Evolutionary conservation across 2,113 vertebrate genomes (phyloP).

Genomic region (Barnardius zonarius): DNA sequence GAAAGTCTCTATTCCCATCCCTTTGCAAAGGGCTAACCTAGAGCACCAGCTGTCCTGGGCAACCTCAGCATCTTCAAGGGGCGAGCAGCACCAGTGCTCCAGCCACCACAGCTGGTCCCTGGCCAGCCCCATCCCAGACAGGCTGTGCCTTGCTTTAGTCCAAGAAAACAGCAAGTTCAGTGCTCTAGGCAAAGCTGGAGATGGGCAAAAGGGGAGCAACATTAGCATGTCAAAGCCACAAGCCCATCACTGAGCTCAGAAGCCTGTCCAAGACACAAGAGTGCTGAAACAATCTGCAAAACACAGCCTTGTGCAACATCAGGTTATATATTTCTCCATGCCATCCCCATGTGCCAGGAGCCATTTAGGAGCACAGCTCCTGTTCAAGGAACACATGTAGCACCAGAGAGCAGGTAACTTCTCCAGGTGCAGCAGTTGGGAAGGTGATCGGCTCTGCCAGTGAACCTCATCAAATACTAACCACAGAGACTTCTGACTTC

Average conservation of each 20-base stretch:
- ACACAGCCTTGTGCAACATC: background rate
- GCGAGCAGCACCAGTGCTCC: fast-evolving
- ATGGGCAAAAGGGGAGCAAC: background rate
- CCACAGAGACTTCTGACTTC: background rate
- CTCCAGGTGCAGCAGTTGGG: background rate
- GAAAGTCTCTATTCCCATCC: fast-evolving
- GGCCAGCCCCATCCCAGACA: background rate
- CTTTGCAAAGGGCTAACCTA: background rate
- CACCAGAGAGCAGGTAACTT: background rate
- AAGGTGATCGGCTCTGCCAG: background rate
- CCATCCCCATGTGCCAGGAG: background rate
- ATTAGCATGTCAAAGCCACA: background rate
- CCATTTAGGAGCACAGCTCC: background rate
- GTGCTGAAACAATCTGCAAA: background rate
- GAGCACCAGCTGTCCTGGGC: fast-evolving
- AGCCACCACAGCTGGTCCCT: fast-evolving
- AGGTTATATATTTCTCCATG: background rate
- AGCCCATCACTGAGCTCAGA: background rate
- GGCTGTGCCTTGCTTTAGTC: background rate
- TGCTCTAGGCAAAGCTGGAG: background rate
- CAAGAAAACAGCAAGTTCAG: background rate
- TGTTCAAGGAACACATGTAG: background rate
- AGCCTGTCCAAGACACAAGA: background rate
- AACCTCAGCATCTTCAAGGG: background rate
- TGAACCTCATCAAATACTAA: background rate